Evolutionary conservation across 2,888 invertebrate genomes (phyloP).

Genomic region (Euphydryas editha): DNA sequence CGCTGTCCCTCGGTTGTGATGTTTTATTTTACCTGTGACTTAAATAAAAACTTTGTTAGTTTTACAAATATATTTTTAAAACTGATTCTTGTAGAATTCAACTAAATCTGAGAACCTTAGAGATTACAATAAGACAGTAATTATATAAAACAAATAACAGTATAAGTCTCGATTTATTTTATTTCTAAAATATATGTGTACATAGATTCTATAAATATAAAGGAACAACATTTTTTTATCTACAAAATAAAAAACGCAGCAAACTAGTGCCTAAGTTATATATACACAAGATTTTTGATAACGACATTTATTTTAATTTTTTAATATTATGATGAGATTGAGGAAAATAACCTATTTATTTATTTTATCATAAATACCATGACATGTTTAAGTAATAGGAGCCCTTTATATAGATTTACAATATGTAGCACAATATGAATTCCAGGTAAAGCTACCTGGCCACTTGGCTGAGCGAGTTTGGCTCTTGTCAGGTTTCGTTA

Average conservation of each 20-base stretch:
- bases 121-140: conserved; percentile 16
- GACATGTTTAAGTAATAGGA: conserved; percentile 32
- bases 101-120: conserved; percentile 2
- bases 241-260: conserved; percentile 34
- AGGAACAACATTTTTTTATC: conserved; percentile 15
- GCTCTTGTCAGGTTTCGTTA: neutral
- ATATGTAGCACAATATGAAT: conserved; percentile 4
- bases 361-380: conserved; percentile 38
- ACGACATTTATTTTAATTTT: conserved; percentile 30
- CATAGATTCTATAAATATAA: conserved; percentile 2
- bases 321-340: conserved; percentile 29
- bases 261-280: conserved; percentile 40
- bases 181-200: neutral
- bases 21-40: conserved; percentile 29
- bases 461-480: conserved; percentile 7
- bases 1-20: conserved; percentile 34
- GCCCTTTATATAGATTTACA: conserved; percentile 10
- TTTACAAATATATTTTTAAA: conserved; percentile 8
- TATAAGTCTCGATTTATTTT: conserved; percentile 1
- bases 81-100: neutral
- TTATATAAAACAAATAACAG: neutral
- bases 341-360: conserved; percentile 34
- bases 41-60: conserved; percentile 21
- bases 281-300: conserved; percentile 37
- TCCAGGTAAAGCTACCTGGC: conserved; percentile 7